Percentiles rank a stretch among this genome's conserved stretches.
phyloP scores from a whole-genome alignment of 2,888 invertebrate genomes.

The Drosophila helvetica region DNA sequence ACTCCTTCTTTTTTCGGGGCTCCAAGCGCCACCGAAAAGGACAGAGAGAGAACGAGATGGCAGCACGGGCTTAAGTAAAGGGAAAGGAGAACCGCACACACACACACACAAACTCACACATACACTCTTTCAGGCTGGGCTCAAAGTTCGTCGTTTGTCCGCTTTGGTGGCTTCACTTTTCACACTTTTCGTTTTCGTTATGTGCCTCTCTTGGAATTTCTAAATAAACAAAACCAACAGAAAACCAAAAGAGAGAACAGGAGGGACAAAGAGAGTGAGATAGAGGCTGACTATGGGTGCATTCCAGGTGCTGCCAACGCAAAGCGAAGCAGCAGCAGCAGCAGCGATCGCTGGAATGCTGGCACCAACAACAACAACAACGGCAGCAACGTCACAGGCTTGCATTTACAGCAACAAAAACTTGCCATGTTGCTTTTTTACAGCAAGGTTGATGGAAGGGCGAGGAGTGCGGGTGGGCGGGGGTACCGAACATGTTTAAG shows the following conservation, averaged over 20 bases:
- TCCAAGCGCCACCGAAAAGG: conserved; percentile 8
- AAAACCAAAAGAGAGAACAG: conserved; percentile 27
- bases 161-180: conserved; percentile 69
- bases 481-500: conserved; percentile 62
- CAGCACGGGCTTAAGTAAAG: conserved; percentile 8
- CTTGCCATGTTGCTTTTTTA: conserved; percentile 63
- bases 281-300: conserved; percentile 30
- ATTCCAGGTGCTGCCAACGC: conserved; percentile 67
- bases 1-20: conserved; percentile 28
- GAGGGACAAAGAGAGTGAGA: conserved; percentile 16
- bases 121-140: conserved; percentile 18
- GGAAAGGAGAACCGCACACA: conserved; percentile 11
- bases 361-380: conserved; percentile 27
- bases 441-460: conserved; percentile 55
- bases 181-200: conserved; percentile 78
- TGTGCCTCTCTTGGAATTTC: conserved; percentile 64
- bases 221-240: conserved; percentile 37
- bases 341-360: conserved; percentile 60
- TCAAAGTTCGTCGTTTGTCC: conserved; percentile 52
- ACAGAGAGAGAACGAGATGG: background rate
- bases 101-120: background rate
- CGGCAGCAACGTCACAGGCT: conserved; percentile 17
- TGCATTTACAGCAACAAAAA: conserved; percentile 49
- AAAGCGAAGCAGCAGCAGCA: conserved; percentile 30
- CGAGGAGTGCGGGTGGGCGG: conserved; percentile 27